Conservation (phyloP, 2,113 vertebrate species). For the Mastomys coucha region DNA sequence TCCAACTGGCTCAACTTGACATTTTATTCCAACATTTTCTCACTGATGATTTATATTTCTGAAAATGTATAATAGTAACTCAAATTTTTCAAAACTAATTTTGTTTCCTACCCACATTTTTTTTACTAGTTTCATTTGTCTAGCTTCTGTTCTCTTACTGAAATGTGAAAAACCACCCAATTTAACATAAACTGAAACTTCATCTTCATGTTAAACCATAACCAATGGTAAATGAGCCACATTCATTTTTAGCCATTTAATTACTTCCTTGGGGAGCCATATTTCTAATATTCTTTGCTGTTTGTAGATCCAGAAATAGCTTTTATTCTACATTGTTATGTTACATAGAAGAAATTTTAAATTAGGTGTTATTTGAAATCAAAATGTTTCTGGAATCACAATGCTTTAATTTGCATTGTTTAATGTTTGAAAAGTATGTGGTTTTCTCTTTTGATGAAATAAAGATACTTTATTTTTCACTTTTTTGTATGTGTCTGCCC, state of each 20-base stretch:
- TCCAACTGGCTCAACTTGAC: neutral
- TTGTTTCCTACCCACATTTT: slow-evolving; percentile 31
- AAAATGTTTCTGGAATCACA: slow-evolving; percentile 3
- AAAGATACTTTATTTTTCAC: neutral
- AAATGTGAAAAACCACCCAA: neutral
- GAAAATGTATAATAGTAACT: slow-evolving; percentile 33
- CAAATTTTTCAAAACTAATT: slow-evolving; percentile 38
- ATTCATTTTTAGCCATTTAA: neutral
- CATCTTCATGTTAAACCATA: slow-evolving; percentile 17
- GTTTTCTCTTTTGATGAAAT: neutral
- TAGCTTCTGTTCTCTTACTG: neutral
- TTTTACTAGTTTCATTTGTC: neutral
- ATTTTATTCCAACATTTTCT: slow-evolving; percentile 4
- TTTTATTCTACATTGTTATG: slow-evolving; percentile 35
- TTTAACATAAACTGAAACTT: slow-evolving; percentile 15
- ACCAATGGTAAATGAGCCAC: neutral
- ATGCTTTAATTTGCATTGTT: neutral
- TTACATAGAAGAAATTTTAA: neutral
- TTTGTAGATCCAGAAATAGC: neutral
- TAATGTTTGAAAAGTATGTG: neutral
- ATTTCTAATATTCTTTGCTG: neutral
- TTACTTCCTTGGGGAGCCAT: neutral
- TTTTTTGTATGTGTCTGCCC: neutral
- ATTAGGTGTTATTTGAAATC: slow-evolving; percentile 41
- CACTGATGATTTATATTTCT: slow-evolving; percentile 34